phyloP scores from a whole-genome alignment of 2,797 vertebrate species.

The Ctenosaura bakeri region DNA sequence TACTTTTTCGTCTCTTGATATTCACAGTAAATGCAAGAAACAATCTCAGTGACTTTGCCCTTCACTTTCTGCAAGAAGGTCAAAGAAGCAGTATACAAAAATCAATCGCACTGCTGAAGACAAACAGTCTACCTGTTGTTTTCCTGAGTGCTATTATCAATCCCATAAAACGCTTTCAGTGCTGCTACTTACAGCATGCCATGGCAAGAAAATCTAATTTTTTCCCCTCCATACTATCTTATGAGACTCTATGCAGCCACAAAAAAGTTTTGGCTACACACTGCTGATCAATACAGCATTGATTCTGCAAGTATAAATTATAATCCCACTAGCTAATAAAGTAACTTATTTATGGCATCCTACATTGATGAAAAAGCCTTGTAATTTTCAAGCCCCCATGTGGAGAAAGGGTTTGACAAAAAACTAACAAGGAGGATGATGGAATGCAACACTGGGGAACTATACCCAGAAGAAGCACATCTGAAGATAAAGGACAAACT shows the following conservation, averaged over 20 bases:
- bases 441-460: neutral
- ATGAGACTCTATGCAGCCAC: neutral
- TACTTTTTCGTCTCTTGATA: neutral
- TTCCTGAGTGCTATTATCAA: slow-evolving; percentile 29
- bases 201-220: slow-evolving; percentile 31
- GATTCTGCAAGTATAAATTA: slow-evolving; percentile 17
- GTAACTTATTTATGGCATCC: neutral
- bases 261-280: accelerated
- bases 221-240: neutral
- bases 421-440: neutral
- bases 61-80: slow-evolving; percentile 32
- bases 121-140: neutral
- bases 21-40: neutral
- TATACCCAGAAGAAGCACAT: neutral
- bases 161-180: neutral
- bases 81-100: slow-evolving; percentile 6
- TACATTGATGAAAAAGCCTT: neutral
- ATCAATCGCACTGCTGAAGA: slow-evolving; percentile 25
- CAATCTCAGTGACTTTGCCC: slow-evolving; percentile 23
- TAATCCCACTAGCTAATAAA: neutral
- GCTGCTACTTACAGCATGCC: neutral
- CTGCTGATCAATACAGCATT: slow-evolving; percentile 31
- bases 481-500: neutral
- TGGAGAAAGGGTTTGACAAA: neutral
- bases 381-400: neutral